Base-by-base conservation (phyloP, 92 coral and sea anemone species). In the Paramuricea clavata region DNA sequence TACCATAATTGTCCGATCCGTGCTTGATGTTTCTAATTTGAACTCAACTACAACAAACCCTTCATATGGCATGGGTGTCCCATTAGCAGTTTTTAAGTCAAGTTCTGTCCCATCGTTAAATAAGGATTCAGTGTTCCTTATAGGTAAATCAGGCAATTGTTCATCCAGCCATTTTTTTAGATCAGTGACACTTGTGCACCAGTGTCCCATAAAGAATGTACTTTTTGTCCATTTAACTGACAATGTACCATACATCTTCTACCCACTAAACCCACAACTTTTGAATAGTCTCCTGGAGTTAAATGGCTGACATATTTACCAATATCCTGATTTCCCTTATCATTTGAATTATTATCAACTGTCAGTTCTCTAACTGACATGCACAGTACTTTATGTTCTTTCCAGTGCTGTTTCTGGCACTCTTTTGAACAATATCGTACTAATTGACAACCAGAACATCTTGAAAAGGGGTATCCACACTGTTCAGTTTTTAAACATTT, bases 371-470 rank as follows among this genome's bases (percentile, higher is more conserved):
- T 72, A 72, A 41, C 78, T 72, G 78, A 21, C 78, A 72, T 36
- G 52, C 90, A 80, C 30, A 65, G 30, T 19, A 12, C 81, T 87
- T 50, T 68, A 60, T 87, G 86, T 33, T 78, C 85, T 23, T 47
- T 33, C 41, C 90, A 86, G 39, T 59, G 89, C 32, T 41, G 21
- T 10, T 86, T 62, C 43, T 86, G 78, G 50, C 89, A 86, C 52
- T 28, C 89, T n/a, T 44, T 77, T 65, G 90, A 86, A 65, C 90
- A 86, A 41, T 86, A 86, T 44, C 68, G 62, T 30, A 86, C 90
- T 59, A n/a, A n/a, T n/a, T n/a, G n/a, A n/a, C n/a, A n/a, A n/a
- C n/a, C n/a, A n/a, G n/a, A n/a, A n/a, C n/a, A 85, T 57, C 42
- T 70, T 76, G 76, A 60, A 33, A 86, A 64, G 5, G 50, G 12